Percentiles rank a stretch among this genome's conserved stretches.
Conservation (phyloP, 2,797 vertebrate species). For the Platalea minor region DNA sequence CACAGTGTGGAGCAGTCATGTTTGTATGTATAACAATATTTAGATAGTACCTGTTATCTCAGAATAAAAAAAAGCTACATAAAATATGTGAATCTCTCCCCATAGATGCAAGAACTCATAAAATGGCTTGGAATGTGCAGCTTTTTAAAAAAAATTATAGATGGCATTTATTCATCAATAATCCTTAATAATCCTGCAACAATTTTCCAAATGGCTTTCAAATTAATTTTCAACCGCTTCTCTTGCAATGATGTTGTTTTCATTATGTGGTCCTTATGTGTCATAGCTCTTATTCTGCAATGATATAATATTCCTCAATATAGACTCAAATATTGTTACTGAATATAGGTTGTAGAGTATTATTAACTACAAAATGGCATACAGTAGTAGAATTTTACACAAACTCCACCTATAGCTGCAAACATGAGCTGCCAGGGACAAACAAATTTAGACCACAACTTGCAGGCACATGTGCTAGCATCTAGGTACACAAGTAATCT, state of each 20-base stretch:
- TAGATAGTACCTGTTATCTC: not conserved
- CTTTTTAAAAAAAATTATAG: not conserved
- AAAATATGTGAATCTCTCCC: not conserved
- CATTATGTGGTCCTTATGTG: not conserved
- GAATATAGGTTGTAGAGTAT: not conserved
- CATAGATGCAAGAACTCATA: not conserved
- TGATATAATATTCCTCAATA: not conserved
- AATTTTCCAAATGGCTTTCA: not conserved
- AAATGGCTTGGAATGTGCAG: not conserved
- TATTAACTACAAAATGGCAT: not conserved
- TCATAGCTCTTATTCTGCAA: not conserved
- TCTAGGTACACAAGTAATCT: conserved; percentile 27
- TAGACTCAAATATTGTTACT: not conserved
- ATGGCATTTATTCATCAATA: not conserved
- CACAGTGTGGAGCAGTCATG: not conserved
- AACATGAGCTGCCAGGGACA: not conserved
- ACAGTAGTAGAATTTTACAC: not conserved
- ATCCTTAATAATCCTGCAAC: not conserved
- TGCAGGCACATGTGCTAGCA: not conserved
- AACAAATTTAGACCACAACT: conserved; percentile 16
- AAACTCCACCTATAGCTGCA: not conserved
- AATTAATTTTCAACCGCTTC: not conserved
- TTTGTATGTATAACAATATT: not conserved
- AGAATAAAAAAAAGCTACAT: not conserved
- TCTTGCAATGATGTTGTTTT: not conserved